phyloP scores from a whole-genome alignment of 2,888 invertebrate species.

The Drosophila hawaiiensis region DNA sequence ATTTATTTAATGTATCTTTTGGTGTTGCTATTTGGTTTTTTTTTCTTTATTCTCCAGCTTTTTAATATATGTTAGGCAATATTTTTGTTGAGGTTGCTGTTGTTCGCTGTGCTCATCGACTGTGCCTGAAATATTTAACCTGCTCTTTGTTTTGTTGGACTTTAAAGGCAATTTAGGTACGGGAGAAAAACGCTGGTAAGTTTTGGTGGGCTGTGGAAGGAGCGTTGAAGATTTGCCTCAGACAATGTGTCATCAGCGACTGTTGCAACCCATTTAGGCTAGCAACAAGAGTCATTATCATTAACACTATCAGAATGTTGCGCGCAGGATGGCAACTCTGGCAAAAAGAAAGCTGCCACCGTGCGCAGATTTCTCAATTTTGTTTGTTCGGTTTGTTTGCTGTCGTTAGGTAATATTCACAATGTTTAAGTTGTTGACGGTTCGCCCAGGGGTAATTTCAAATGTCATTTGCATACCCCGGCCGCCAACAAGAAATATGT shows the following conservation, averaged over 20 bases:
- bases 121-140: constrained; percentile 26
- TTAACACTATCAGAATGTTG: constrained; percentile 57
- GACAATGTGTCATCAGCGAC: constrained; percentile 57
- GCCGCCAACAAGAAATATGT: constrained; percentile 40
- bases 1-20: constrained; percentile 64
- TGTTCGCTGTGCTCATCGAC: constrained; percentile 26
- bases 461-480: constrained; percentile 62
- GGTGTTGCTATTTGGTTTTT: constrained; percentile 4
- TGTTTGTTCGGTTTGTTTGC: constrained; percentile 27
- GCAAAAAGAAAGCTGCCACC: constrained; percentile 19
- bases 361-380: constrained; percentile 4
- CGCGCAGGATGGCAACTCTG: constrained; percentile 29
- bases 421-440: constrained; percentile 42
- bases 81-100: background rate
- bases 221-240: constrained; percentile 5
- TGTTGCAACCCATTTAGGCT: constrained; percentile 31
- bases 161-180: constrained; percentile 14
- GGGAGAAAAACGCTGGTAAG: background rate
- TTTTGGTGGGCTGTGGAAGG: background rate
- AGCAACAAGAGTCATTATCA: constrained; percentile 58
- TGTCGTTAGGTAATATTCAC: constrained; percentile 52
- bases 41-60: background rate
- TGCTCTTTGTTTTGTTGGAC: background rate
- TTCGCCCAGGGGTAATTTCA: constrained; percentile 59
- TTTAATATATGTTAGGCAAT: background rate